Conservation (phyloP, 2,888 invertebrate genomes). For the Bellardia bayeri region DNA sequence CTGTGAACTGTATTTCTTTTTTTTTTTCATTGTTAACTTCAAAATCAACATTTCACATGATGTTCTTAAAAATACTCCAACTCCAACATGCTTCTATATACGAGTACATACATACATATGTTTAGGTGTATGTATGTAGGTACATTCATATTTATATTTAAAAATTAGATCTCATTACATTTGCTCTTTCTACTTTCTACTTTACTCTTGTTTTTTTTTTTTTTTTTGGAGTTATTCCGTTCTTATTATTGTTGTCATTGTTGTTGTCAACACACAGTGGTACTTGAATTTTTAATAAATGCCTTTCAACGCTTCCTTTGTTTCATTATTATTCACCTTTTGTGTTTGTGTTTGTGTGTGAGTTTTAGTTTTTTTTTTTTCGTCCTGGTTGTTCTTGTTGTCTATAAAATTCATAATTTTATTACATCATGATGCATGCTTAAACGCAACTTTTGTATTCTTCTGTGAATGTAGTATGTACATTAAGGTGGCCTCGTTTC, state of each 20-base stretch:
- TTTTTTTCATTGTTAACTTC: constrained; percentile 33
- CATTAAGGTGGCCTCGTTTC: neutral
- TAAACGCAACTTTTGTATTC: constrained; percentile 33
- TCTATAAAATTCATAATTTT: constrained; percentile 72
- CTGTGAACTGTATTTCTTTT: constrained; percentile 1
- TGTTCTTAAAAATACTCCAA: constrained; percentile 28
- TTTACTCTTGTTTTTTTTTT: neutral
- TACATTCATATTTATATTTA: constrained; percentile 3
- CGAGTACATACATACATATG: neutral
- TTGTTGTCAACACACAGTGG: constrained; percentile 76
- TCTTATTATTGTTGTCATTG: constrained; percentile 4
- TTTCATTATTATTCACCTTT: constrained; percentile 69
- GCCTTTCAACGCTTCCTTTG: constrained; percentile 75
- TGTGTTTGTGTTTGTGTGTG: neutral
- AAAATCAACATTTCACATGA: constrained; percentile 62
- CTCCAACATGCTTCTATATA: neutral
- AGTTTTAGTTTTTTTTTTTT: neutral
- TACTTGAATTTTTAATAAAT: constrained; percentile 82
- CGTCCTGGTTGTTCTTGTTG: constrained; percentile 33
- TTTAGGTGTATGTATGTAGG: no score
- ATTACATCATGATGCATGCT: constrained; percentile 67
- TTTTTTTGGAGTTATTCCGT: constrained; percentile 4
- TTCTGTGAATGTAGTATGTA: neutral
- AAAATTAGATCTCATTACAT: constrained; percentile 71
- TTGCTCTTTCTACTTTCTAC: constrained; percentile 39